Percentiles rank a stretch among this genome's conserved stretches.
Conservation (phyloP, 1,140 invertebrate genomes). For the Trichonephila clavipes region DNA sequence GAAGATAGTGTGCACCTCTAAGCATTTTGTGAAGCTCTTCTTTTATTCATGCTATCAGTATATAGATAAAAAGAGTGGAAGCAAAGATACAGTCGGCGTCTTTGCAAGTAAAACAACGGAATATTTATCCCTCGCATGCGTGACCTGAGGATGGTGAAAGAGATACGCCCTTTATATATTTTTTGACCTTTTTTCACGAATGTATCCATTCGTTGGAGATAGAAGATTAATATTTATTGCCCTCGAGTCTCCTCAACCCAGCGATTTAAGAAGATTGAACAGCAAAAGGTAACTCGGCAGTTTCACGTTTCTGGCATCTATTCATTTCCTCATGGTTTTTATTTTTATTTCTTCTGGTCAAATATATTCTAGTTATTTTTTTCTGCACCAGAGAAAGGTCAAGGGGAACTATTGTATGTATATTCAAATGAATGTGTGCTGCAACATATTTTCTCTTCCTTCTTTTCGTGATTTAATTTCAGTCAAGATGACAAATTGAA, state of each 20-base stretch:
- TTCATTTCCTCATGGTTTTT: not conserved
- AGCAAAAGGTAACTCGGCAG: constrained; percentile 23
- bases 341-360: constrained; percentile 29
- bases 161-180: constrained; percentile 43
- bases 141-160: not conserved
- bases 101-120: constrained; percentile 33
- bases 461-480: too few species aligned
- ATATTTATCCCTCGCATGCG: constrained; percentile 11
- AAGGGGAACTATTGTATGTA: not conserved
- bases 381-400: not conserved
- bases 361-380: constrained; percentile 3
- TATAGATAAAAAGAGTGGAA: not conserved
- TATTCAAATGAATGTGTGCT: not conserved
- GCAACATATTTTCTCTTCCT: not conserved
- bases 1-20: constrained; percentile 21
- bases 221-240: constrained; percentile 60
- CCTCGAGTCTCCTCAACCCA: constrained; percentile 11
- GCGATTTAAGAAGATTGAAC: constrained; percentile 31
- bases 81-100: not conserved
- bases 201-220: not conserved
- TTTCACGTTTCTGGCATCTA: constrained; percentile 27
- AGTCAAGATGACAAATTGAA: too few species aligned
- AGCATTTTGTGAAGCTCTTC: not conserved
- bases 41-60: constrained; percentile 20
- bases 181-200: not conserved